Conservation (phyloP, 2,888 invertebrate species). For the Lochmaea capreae region DNA sequence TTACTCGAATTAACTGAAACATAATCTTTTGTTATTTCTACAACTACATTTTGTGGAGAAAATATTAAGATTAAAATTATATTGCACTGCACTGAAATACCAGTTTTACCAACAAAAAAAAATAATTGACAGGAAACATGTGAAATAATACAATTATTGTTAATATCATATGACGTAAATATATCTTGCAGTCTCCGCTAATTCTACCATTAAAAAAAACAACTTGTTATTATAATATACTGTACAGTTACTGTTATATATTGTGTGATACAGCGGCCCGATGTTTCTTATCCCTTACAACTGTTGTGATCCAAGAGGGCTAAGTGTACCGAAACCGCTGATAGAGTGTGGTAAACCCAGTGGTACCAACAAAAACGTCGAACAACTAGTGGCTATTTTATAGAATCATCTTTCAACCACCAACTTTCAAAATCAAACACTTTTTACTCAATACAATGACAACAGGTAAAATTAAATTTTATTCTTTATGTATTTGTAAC, state of each 20-base stretch:
- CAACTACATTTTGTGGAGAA: too few relatives aligned
- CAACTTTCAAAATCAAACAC: neutral
- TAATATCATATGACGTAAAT: neutral
- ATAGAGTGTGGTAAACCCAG: slow-evolving; percentile 45
- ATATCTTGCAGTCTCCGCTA: neutral
- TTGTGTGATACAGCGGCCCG: slow-evolving; percentile 29
- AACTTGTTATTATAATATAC: slow-evolving; percentile 26
- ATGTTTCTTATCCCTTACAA: slow-evolving; percentile 37
- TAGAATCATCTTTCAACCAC: neutral
- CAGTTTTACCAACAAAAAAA: too few relatives aligned
- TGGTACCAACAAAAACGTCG: slow-evolving; percentile 35
- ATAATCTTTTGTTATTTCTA: too few relatives aligned
- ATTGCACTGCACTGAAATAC: too few relatives aligned
- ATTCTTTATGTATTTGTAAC: too few relatives aligned
- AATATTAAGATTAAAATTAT: too few relatives aligned
- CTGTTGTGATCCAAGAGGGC: slow-evolving; percentile 39
- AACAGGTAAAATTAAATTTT: neutral
- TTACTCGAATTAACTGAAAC: too few relatives aligned
- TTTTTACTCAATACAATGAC: neutral
- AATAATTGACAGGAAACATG: too few relatives aligned
- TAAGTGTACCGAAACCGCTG: slow-evolving; percentile 38
- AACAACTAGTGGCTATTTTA: slow-evolving; percentile 40
- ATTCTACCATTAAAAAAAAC: slow-evolving; percentile 26
- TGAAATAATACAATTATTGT: too few relatives aligned
- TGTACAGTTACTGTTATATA: slow-evolving; percentile 31